Evolutionary conservation across 2,888 invertebrate genomes (phyloP).

Genomic region (Lithophane leautieri): DNA sequence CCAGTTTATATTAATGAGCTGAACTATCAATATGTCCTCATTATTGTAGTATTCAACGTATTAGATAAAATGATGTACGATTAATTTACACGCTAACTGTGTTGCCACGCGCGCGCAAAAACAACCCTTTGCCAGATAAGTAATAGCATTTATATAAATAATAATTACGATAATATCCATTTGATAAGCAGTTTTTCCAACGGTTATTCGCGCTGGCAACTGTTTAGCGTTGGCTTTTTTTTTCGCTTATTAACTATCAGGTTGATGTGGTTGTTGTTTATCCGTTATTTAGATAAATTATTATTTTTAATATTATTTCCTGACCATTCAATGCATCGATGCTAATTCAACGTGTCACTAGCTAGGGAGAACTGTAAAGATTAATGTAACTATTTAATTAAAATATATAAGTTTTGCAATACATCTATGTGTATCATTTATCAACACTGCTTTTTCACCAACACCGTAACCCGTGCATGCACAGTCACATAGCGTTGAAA

Average conservation of each 20-base stretch:
- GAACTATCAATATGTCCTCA: slow-evolving; percentile 69
- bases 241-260: slow-evolving; percentile 77
- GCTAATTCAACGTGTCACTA: slow-evolving; percentile 86
- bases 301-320: slow-evolving; percentile 87
- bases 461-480: not conserved
- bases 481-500: not conserved
- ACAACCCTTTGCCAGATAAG: slow-evolving; percentile 58
- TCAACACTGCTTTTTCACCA: not conserved
- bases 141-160: slow-evolving; percentile 68
- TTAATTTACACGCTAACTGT: slow-evolving; percentile 62
- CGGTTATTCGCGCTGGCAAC: slow-evolving; percentile 75
- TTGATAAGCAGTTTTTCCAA: slow-evolving; percentile 45
- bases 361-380: slow-evolving; percentile 90
- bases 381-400: slow-evolving; percentile 90
- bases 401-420: slow-evolving; percentile 90
- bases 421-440: slow-evolving; percentile 68
- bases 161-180: slow-evolving; percentile 30
- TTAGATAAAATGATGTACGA: slow-evolving; percentile 77
- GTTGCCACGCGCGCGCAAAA: slow-evolving; percentile 68
- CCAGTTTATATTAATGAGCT: slow-evolving; percentile 72
- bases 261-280: slow-evolving; percentile 85
- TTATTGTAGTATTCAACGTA: slow-evolving; percentile 77
- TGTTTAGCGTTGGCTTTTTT: slow-evolving; percentile 68
- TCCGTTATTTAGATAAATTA: slow-evolving; percentile 88
- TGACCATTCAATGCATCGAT: slow-evolving; percentile 89